A percentile compares a stretch with the other conserved stretches of the same genome.
Conservation (phyloP, 1,140 invertebrate genomes). For the Sinonovacula constricta region DNA sequence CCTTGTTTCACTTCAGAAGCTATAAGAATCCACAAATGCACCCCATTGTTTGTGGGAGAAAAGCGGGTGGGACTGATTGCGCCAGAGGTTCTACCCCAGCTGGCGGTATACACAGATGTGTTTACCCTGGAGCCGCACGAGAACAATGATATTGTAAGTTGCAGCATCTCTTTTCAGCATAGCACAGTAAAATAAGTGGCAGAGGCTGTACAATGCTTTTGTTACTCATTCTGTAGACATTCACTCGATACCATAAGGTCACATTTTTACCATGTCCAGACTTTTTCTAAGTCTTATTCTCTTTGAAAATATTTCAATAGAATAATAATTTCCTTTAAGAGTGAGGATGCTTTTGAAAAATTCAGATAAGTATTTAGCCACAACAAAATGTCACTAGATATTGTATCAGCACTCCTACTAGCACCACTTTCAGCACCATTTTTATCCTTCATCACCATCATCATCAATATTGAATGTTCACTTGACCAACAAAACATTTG, state of each 20-base stretch:
- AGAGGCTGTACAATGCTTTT: not conserved
- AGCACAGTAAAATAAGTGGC: not conserved
- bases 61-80: constrained; percentile 92
- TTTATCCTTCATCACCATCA: too few species aligned
- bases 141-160: constrained; percentile 79
- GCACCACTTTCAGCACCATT: too few species aligned
- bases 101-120: constrained; percentile 88
- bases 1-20: not conserved
- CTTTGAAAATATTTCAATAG: not conserved
- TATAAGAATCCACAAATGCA: constrained; percentile 77
- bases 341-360: too few species aligned
- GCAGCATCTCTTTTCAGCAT: not conserved
- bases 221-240: not conserved
- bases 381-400: too few species aligned
- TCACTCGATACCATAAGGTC: not conserved
- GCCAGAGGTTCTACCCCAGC: constrained; percentile 88
- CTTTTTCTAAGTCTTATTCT: not conserved
- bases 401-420: too few species aligned
- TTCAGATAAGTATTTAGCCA: too few species aligned
- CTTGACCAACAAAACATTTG: too few species aligned
- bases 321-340: too few species aligned
- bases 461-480: too few species aligned
- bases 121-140: constrained; percentile 83
- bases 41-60: constrained; percentile 91
- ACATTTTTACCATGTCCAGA: not conserved